Percentiles rank a stretch among this genome's conserved stretches.
Evolutionary conservation across 1,140 invertebrate species (phyloP).

Genomic region (Antheraea mylitta): DNA sequence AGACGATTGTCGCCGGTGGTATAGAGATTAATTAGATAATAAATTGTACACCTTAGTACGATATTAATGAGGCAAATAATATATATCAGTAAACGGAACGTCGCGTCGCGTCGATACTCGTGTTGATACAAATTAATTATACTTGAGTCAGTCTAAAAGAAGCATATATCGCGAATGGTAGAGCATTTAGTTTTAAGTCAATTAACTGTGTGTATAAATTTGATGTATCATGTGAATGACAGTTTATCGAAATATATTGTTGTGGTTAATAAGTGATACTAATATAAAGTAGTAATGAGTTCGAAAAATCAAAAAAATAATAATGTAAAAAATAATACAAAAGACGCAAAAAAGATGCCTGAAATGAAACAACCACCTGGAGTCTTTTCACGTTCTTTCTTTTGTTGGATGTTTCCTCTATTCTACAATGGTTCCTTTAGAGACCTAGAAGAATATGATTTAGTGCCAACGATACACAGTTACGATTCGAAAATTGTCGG

Average conservation of each 20-base stretch:
- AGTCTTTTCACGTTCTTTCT: constrained; percentile 53
- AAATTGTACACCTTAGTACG: not conserved
- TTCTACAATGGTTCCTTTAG: constrained; percentile 82
- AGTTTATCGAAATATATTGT: not conserved
- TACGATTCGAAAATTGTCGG: constrained; percentile 79
- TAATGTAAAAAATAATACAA: constrained; percentile 17
- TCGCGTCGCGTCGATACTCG: not conserved
- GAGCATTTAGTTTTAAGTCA: not conserved
- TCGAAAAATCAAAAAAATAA: constrained; percentile 14
- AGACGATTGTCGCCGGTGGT: not conserved
- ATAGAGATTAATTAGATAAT: constrained; percentile 5
- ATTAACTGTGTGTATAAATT: not conserved
- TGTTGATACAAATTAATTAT: constrained; percentile 6
- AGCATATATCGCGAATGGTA: not conserved
- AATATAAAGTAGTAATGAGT: constrained; percentile 9
- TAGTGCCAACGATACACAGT: constrained; percentile 80
- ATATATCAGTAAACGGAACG: not conserved
- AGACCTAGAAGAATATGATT: constrained; percentile 83
- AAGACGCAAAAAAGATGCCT: constrained; percentile 21
- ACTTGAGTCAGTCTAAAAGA: constrained; percentile 7
- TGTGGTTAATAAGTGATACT: not conserved
- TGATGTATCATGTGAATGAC: not conserved
- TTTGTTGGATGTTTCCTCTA: constrained; percentile 82
- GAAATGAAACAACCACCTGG: constrained; percentile 41
- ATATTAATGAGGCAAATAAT: not conserved